These are phyloP conservation scores for Brachynemurus nebulosus DNA, from an alignment of 2,888 invertebrate genomes.

Conservation along the genomic window DNA sequence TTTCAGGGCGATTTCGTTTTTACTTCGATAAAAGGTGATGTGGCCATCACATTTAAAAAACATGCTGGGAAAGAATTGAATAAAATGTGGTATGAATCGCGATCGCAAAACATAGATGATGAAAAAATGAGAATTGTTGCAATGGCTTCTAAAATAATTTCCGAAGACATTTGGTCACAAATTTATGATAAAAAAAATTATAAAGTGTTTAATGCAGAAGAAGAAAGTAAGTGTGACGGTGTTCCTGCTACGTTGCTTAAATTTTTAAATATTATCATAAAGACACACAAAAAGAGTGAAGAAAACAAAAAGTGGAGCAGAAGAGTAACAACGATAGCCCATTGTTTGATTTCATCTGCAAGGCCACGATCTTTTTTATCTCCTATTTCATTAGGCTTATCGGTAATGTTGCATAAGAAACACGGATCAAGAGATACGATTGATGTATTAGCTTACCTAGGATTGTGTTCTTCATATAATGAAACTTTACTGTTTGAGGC, in stretches of 20 bases:
- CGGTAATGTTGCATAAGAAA: constrained; percentile 5
- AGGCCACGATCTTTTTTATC: constrained; percentile 12
- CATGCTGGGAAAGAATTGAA: constrained; percentile 5
- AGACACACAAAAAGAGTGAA: constrained; percentile 2
- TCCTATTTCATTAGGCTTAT: constrained; percentile 3
- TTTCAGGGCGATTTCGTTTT: neutral
- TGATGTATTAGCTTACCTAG: neutral
- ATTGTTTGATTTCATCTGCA: constrained; percentile 8
- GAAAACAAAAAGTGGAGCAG: neutral
- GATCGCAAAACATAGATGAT: neutral
- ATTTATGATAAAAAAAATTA: constrained; percentile 10
- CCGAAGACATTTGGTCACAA: constrained; percentile 8
- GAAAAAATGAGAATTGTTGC: constrained; percentile 8
- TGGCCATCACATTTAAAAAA: neutral
- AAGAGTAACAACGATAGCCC: neutral
- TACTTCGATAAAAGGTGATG: neutral
- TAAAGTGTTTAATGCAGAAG: neutral
- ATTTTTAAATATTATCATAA: constrained; percentile 6
- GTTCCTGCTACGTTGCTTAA: constrained; percentile 9
- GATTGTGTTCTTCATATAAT: constrained; percentile 4
- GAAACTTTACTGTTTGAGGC: constrained; percentile 2
- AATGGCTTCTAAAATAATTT: constrained; percentile 8
- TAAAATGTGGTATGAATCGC: constrained; percentile 4
- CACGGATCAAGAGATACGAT: constrained; percentile 5
- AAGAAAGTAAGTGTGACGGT: constrained; percentile 3